Conservation (phyloP, 2,888 invertebrate genomes). For the Drosophila gaucha region DNA sequence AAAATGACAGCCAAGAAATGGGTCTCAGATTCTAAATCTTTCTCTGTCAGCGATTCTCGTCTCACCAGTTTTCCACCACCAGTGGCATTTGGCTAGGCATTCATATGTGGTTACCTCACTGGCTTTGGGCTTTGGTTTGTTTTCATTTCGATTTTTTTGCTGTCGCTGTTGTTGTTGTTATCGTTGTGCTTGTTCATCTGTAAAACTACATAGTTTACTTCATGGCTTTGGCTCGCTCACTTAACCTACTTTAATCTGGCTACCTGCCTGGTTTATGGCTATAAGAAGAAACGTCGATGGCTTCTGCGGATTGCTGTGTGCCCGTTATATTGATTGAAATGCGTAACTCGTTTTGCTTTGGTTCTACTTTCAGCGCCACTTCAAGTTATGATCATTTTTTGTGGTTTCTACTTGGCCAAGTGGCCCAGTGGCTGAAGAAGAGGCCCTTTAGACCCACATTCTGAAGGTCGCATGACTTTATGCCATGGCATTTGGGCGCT, state of each 20-base stretch:
- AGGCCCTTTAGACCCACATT: conserved; percentile 64
- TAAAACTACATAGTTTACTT: conserved; percentile 61
- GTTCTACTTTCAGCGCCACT: conserved; percentile 62
- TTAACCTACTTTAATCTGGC: conserved; percentile 79
- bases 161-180: conserved; percentile 26
- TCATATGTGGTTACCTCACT: conserved; percentile 77
- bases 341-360: conserved; percentile 73
- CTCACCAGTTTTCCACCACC: conserved; percentile 63
- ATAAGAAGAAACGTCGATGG: conserved; percentile 19
- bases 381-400: conserved; percentile 17
- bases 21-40: conserved; percentile 57
- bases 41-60: conserved; percentile 47
- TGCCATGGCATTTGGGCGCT: conserved; percentile 27
- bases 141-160: conserved; percentile 62
- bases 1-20: conserved; percentile 75
- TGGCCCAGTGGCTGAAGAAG: conserved; percentile 42
- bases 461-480: conserved; percentile 62
- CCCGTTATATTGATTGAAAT: conserved; percentile 80
- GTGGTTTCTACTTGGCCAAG: conserved; percentile 15
- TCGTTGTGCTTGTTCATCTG: conserved; percentile 49
- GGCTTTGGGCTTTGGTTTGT: conserved; percentile 57
- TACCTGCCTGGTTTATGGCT: conserved; percentile 32
- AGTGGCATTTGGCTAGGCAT: conserved; percentile 30
- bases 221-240: conserved; percentile 54
- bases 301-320: conserved; percentile 20